These are phyloP conservation scores for Gnathonemus longibarbis DNA, from an alignment of 2,113 vertebrate genomes.

Conservation along the genomic window DNA sequence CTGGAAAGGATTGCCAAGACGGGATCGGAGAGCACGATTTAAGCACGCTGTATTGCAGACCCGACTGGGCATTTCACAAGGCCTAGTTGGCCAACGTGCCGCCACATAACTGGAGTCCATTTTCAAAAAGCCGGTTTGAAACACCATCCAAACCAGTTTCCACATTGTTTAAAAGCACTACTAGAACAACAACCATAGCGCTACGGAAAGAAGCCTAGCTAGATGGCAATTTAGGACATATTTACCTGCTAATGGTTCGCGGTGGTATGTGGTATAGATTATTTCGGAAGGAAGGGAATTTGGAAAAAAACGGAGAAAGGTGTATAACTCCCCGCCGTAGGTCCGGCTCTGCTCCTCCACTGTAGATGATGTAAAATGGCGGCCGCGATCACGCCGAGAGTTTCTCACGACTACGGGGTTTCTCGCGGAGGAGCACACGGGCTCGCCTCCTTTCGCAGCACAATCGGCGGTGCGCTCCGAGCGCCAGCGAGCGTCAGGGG, in stretches of 20 bases:
- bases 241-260: conserved; percentile 43
- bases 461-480: conserved; percentile 38
- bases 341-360: conserved; percentile 60
- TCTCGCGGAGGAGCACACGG: conserved; percentile 44
- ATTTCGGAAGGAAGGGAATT: conserved; percentile 21
- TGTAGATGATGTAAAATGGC: conserved; percentile 84
- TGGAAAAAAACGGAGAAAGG: conserved; percentile 33
- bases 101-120: conserved; percentile 22
- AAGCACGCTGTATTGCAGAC: not conserved
- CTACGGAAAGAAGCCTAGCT: not conserved
- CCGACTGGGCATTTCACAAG: not conserved
- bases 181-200: not conserved
- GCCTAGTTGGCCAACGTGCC: conserved; percentile 15
- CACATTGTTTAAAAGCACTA: conserved; percentile 33
- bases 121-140: conserved; percentile 52
- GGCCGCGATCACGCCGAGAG: conserved; percentile 53
- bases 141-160: conserved; percentile 21
- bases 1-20: not conserved
- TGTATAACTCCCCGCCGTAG: conserved; percentile 51
- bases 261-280: conserved; percentile 36
- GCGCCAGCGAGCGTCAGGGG: conserved; percentile 40
- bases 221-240: not conserved
- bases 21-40: not conserved
- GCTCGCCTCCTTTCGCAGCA: conserved; percentile 25
- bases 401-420: conserved; percentile 44